Evolutionary conservation across 2,113 vertebrate species (phyloP), one percentile per base, ranked within the genome.

Genomic region (Alexandromys fortis): DNA sequence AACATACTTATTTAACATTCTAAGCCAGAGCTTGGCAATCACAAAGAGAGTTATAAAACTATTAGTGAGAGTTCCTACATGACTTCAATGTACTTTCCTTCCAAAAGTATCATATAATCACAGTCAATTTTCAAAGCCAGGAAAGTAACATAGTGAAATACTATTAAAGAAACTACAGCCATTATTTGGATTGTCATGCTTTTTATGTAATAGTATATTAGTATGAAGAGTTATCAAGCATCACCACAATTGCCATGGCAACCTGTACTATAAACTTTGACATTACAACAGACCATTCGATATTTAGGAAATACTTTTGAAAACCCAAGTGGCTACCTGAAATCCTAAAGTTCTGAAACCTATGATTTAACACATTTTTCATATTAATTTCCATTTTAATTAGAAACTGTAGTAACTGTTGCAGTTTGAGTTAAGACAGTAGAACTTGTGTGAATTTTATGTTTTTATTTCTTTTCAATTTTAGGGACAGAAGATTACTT

Each of bases 131-230:
- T 42, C 33, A 52, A 67, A 90, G 61, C 58, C 58, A 79, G 13
- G 47, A 68, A 45, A 86, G 47, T 58, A 8, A 49, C 47, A 22
- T 22, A 68, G 21, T 33, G 38, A 10, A 49, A 67, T 55, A 45
- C 26, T 52, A 49, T 82, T 90, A 58, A 61, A 79, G 72, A 79
- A 86, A 73, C 21, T 58, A 72, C 19, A 89, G 47, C n/a, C 17
- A 63, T 94, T 61, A 81, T 89, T 89, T 73, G 47, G 55, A 75
- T 75, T 86, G 49, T 86, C 65, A 68, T 72, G 47, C 73, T 94
- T 92, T 85, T 3, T 47, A 38, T 75, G 21, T 76, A 35, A 58
- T 38, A 65, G n/a, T 47, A 8, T 76, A 35, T 5, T 24, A 77
- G 38, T 81, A 17, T 89, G 24, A 93, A 83, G 88, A 70, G 8